Percentiles rank a stretch among this genome's conserved stretches.
These are phyloP conservation scores for Clusia tigrina DNA, from an alignment of 2,888 invertebrate genomes.

Conservation along the genomic window DNA sequence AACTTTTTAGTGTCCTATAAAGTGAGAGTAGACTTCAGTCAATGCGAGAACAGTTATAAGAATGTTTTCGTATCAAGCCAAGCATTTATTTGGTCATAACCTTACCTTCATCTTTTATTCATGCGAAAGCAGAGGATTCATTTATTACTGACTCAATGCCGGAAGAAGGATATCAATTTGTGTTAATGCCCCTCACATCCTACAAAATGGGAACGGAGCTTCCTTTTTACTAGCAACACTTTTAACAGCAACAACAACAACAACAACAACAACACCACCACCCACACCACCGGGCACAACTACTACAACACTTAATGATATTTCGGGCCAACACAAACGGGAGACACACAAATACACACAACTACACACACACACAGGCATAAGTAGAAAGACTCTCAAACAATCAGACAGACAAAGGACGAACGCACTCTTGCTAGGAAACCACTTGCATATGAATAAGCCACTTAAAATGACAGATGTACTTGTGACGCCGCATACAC, in stretches of 20 bases:
- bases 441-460: constrained; percentile 59
- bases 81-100: not conserved
- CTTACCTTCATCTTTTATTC: constrained; percentile 23
- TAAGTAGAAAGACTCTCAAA: not conserved
- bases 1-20: no score
- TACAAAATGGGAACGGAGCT: not conserved
- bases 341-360: no score
- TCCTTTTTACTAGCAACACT: constrained; percentile 25
- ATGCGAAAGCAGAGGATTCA: constrained; percentile 29
- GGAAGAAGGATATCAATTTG: constrained; percentile 48
- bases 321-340: constrained; percentile 38
- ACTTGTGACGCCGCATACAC: constrained; percentile 35
- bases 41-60: no score
- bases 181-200: constrained; percentile 48
- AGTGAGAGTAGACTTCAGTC: no score
- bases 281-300: no score
- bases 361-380: not conserved
- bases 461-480: constrained; percentile 60
- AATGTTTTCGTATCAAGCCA: no score
- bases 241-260: no score
- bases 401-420: not conserved
- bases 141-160: constrained; percentile 29
- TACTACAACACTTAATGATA: constrained; percentile 48
- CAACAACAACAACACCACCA: constrained; percentile 12
- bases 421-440: constrained; percentile 51